Base-by-base conservation (phyloP, 2,888 invertebrate species). In the Mylabris sibirica region DNA sequence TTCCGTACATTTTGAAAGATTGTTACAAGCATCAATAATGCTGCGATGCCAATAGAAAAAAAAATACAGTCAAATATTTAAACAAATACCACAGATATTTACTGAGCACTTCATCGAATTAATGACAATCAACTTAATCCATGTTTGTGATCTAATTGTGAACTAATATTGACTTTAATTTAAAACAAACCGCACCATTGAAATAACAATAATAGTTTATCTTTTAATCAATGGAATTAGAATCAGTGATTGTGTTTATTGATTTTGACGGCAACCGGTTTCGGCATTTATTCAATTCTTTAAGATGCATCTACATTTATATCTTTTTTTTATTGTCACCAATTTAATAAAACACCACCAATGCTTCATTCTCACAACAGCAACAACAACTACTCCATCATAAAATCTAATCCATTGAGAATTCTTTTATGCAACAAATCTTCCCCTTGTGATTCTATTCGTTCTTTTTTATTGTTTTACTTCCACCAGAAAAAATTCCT, bases 331-430 rank as follows among this genome's bases (percentile, higher is more conserved):
- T 76, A 77, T 74, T 75, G 66, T 69, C 69, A 49, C 69, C 65
- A 72, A 74, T 75, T 77, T 76, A 74, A 78, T 72, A 70, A 70
- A 34, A n/a, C 75, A 74, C 30, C 30, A 30, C 30, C 30, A 73
- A 72, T 68, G 73, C 66, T 73, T 73, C 71, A 71, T 76, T 70
- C 72, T 71, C 60, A 65, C 38, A 14, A 30, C 30, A 30, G 8
- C 30, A 59, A 65, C 38, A 14, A 30, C 30, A 30, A 30, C 30
- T 30, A n/a, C 62, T 57, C 59, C 64, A 66, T 66, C 74, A 70
- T 76, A 78, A 76, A 76, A 74, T 68, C 73, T 69, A 74, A 77
- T 77, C 73, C 75, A 75, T 74, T 72, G 74, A 75, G 73, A 65
- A 60, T 44, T 67, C 44, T n/a, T 73, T 72, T 72, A 69, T 69